Evolutionary conservation across 2,888 invertebrate genomes (phyloP).

Genomic region (Meiosimyza platycephala): DNA sequence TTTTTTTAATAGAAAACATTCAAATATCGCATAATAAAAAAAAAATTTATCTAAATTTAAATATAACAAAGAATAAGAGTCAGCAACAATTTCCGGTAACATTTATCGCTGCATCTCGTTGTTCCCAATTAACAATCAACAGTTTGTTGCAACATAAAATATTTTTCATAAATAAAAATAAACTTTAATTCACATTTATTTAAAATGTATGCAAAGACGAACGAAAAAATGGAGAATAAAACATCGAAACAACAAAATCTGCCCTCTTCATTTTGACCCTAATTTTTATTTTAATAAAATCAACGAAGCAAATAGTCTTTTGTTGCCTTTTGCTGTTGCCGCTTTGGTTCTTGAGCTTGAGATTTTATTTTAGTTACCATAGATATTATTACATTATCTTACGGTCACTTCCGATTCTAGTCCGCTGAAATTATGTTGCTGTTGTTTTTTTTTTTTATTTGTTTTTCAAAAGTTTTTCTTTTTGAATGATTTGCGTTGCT

Average conservation of each 20-base stretch:
- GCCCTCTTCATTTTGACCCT: not conserved
- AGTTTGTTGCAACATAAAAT: no score
- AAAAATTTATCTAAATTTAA: no score
- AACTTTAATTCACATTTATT: not conserved
- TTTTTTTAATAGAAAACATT: no score
- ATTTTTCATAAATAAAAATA: no score
- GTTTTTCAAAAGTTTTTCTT: slow-evolving; percentile 21
- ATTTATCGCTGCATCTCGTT: slow-evolving; percentile 4
- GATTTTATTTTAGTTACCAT: no score
- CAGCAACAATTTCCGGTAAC: slow-evolving; percentile 24
- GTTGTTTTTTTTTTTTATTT: no score
- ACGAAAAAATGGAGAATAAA: not conserved
- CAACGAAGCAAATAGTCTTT: slow-evolving; percentile 47
- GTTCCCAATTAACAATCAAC: no score
- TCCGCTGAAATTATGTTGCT: not conserved
- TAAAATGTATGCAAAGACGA: not conserved
- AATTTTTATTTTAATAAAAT: slow-evolving; percentile 36
- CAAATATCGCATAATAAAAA: no score
- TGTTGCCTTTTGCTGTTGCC: slow-evolving; percentile 38
- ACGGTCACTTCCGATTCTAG: slow-evolving; percentile 16
- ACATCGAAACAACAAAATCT: not conserved
- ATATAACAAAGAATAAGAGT: no score
- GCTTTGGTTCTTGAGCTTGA: not conserved
- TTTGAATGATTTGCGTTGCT: slow-evolving; percentile 15
- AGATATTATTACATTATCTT: not conserved